phyloP scores from a whole-genome alignment of 2,888 invertebrate genomes.

The Drosophila kuntzei region DNA sequence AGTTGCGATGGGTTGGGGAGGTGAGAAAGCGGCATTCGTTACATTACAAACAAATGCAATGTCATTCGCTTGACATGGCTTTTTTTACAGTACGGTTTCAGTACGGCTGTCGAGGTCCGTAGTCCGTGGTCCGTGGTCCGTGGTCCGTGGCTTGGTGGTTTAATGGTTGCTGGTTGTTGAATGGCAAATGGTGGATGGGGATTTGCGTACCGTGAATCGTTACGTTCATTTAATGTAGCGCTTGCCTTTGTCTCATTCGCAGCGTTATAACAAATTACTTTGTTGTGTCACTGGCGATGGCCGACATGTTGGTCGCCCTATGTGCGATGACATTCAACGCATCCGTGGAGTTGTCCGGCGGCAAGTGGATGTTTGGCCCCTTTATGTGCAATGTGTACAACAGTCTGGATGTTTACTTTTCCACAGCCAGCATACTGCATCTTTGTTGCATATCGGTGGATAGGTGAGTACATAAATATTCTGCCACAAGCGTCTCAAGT shows the following conservation, averaged over 20 bases:
- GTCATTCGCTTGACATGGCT: slow-evolving; percentile 50
- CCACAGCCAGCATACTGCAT: slow-evolving; percentile 96
- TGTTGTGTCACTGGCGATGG: slow-evolving; percentile 96
- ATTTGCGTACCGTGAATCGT: slow-evolving; percentile 9
- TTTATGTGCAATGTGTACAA: slow-evolving; percentile 99
- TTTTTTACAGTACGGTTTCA: slow-evolving; percentile 29
- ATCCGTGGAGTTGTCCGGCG: slow-evolving; percentile 93
- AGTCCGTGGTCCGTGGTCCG: no score
- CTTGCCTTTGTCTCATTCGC: slow-evolving; percentile 53
- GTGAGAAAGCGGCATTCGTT: slow-evolving; percentile 10
- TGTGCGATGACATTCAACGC: slow-evolving; percentile 98
- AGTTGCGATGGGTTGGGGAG: neutral
- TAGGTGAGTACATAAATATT: slow-evolving; percentile 84
- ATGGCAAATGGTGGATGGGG: slow-evolving; percentile 4
- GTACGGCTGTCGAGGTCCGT: slow-evolving; percentile 13
- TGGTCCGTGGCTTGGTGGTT: slow-evolving; percentile 12
- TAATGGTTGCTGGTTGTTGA: neutral
- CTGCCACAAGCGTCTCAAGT: neutral
- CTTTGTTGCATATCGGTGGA: slow-evolving; percentile 96
- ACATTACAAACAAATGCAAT: slow-evolving; percentile 49
- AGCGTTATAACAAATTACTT: slow-evolving; percentile 97
- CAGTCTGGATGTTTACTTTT: slow-evolving; percentile 97
- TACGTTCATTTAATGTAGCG: slow-evolving; percentile 49
- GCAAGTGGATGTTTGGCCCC: slow-evolving; percentile 94
- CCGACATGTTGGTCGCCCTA: slow-evolving; percentile 97